These are phyloP conservation scores for Aporophyla nigra DNA, from an alignment of 2,888 invertebrate genomes.

Conservation along the genomic window DNA sequence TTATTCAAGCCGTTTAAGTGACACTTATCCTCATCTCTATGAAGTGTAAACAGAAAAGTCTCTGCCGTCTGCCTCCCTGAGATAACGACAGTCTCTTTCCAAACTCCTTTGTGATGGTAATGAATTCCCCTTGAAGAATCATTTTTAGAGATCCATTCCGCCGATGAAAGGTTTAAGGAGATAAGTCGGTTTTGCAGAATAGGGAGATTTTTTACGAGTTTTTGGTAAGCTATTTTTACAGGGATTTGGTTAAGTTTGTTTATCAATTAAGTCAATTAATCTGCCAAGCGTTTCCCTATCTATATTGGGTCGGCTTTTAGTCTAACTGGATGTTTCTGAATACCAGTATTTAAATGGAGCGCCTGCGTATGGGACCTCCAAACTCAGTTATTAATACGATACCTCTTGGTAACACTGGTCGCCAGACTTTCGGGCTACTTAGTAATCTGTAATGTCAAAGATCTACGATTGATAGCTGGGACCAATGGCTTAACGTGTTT, in stretches of 20 bases:
- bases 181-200: constrained; percentile 36
- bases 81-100: constrained; percentile 63
- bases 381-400: neutral
- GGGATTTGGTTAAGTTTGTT: constrained; percentile 31
- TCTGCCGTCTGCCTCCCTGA: constrained; percentile 34
- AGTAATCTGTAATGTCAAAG: too few species aligned
- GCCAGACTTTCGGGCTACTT: neutral
- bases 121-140: constrained; percentile 67
- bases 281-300: neutral
- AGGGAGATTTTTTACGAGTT: constrained; percentile 29
- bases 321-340: neutral
- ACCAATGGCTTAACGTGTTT: neutral
- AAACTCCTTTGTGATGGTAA: constrained; percentile 73
- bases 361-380: neutral
- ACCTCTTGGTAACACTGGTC: neutral
- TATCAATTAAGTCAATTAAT: constrained; percentile 3
- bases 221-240: constrained; percentile 27
- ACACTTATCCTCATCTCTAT: constrained; percentile 26
- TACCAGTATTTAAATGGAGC: neutral
- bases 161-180: constrained; percentile 44
- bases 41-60: constrained; percentile 51
- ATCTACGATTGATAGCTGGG: neutral
- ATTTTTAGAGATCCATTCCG: constrained; percentile 65
- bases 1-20: constrained; percentile 37
- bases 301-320: too few species aligned